A percentile compares a stretch with the other conserved stretches of the same genome.
phyloP scores from a whole-genome alignment of 2,113 vertebrate species.

The Tringa solitaria region DNA sequence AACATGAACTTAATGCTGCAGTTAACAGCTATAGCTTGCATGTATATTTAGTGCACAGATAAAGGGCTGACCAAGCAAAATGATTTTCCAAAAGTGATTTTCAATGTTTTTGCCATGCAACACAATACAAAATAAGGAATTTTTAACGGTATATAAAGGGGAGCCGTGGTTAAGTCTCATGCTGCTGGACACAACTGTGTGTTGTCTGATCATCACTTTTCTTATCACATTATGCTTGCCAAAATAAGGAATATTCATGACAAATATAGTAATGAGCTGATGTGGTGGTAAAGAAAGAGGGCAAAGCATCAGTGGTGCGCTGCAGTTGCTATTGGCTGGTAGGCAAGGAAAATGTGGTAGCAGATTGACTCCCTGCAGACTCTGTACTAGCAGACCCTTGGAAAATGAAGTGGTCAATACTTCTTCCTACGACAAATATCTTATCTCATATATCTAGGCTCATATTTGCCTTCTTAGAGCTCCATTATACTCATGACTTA shows the following conservation, averaged over 20 bases:
- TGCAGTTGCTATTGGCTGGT: background rate
- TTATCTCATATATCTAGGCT: background rate
- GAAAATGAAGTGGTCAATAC: background rate
- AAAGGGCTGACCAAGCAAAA: background rate
- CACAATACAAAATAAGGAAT: background rate
- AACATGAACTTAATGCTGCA: background rate
- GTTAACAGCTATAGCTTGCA: background rate
- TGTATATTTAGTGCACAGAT: background rate
- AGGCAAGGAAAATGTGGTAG: background rate
- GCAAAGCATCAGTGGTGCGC: background rate
- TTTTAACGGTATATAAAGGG: background rate
- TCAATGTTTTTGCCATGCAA: background rate
- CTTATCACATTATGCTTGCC: background rate
- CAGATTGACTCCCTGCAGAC: background rate
- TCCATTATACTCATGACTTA: background rate
- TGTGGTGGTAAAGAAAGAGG: background rate
- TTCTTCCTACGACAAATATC: background rate
- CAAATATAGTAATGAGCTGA: background rate
- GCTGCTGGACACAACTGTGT: background rate
- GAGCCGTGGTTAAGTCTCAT: background rate
- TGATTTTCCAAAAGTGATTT: background rate
- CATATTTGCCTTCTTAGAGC: background rate
- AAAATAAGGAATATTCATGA: background rate
- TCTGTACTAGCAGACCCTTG: background rate
- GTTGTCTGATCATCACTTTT: background rate